These are phyloP conservation scores for Spondyliosoma cantharus DNA, from an alignment of 2,797 vertebrate species.

Conservation along the genomic window DNA sequence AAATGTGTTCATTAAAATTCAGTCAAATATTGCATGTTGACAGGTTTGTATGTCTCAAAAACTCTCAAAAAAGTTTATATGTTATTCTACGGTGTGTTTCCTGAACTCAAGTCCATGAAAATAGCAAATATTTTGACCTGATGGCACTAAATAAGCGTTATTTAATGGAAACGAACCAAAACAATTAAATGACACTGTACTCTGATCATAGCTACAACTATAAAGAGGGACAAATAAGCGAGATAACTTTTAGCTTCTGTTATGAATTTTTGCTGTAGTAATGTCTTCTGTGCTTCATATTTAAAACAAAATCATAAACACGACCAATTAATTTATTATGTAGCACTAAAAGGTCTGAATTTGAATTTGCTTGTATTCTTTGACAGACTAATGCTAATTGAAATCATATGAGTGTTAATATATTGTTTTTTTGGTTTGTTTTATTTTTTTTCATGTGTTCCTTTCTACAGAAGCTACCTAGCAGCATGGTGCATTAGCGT, in stretches of 20 bases:
- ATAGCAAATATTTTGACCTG: constrained; percentile 15
- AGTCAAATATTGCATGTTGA: constrained; percentile 59
- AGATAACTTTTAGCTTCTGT: constrained; percentile 25
- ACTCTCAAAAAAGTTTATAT: constrained; percentile 30
- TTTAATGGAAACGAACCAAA: background rate
- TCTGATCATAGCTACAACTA: constrained; percentile 9
- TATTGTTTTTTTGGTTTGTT: background rate
- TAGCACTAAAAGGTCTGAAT: background rate
- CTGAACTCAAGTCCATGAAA: constrained; percentile 30
- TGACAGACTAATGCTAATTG: background rate
- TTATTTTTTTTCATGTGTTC: background rate
- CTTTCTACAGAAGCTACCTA: background rate
- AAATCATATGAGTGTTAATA: constrained; percentile 4
- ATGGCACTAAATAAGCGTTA: constrained; percentile 14
- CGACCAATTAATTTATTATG: background rate
- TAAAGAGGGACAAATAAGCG: constrained; percentile 9
- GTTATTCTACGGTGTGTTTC: constrained; percentile 46
- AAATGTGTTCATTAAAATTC: constrained; percentile 17
- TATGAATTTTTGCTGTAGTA: constrained; percentile 8
- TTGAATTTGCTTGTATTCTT: constrained; percentile 2
- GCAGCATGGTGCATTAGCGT: constrained; percentile 28
- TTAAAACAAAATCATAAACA: constrained; percentile 1
- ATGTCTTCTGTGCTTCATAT: constrained; percentile 43
- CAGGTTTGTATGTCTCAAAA: constrained; percentile 43
- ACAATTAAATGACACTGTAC: constrained; percentile 23